These are phyloP conservation scores for Aspidiotus rigidus DNA, from an alignment of 2,888 invertebrate genomes.

Conservation along the genomic window DNA sequence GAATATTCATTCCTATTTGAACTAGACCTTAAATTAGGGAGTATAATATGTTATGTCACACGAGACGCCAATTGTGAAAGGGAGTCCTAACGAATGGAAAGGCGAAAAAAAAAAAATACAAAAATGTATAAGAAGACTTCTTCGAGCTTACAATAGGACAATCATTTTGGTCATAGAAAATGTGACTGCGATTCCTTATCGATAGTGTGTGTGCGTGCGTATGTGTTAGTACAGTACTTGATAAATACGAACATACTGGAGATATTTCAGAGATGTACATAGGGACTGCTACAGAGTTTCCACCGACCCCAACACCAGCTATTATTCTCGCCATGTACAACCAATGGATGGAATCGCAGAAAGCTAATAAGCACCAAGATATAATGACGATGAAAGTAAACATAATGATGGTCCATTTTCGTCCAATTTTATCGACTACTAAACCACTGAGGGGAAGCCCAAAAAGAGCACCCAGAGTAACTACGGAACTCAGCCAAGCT, in stretches of 20 bases:
- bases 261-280: conserved; percentile 83
- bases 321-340: conserved; percentile 35
- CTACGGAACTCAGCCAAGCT: conserved; percentile 64
- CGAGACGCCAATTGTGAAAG: too few relatives aligned
- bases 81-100: too few relatives aligned
- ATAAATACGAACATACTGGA: conserved; percentile 50
- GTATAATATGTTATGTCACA: too few relatives aligned
- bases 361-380: conserved; percentile 56
- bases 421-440: conserved; percentile 56
- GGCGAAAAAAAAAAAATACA: too few relatives aligned
- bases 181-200: too few relatives aligned
- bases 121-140: too few relatives aligned
- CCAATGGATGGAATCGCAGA: conserved; percentile 15
- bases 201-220: not conserved
- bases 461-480: conserved; percentile 57
- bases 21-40: too few relatives aligned
- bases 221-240: not conserved
- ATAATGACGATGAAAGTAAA: conserved; percentile 57
- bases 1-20: too few relatives aligned
- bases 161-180: too few relatives aligned
- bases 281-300: conserved; percentile 63
- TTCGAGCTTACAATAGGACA: too few relatives aligned
- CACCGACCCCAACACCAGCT: conserved; percentile 56
- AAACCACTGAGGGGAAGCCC: conserved; percentile 49
- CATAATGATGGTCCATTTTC: conserved; percentile 58